These are phyloP conservation scores for Rhagoletis pomonella DNA, from an alignment of 1,140 invertebrate genomes.

Conservation along the genomic window DNA sequence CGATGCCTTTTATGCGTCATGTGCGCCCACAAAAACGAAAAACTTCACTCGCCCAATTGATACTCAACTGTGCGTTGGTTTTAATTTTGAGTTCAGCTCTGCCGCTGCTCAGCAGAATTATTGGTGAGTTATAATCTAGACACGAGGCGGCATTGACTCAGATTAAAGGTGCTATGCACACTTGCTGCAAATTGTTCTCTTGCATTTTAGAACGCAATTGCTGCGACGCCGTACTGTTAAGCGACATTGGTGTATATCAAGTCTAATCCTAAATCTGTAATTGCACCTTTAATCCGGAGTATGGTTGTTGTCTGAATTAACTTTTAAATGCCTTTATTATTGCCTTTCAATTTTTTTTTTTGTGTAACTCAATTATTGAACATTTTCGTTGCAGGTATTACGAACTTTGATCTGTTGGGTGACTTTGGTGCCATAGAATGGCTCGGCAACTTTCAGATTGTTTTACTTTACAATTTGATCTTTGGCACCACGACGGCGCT, in stretches of 20 bases:
- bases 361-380: conserved; percentile 8
- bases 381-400: conserved; percentile 85
- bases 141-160: too few species aligned
- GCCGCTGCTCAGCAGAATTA: conserved; percentile 93
- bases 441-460: conserved; percentile 96
- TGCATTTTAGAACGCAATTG: too few species aligned
- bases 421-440: conserved; percentile 98
- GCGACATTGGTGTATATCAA: too few species aligned
- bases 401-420: conserved; percentile 97
- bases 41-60: conserved; percentile 93
- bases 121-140: conserved; percentile 82
- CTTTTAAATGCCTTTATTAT: too few species aligned
- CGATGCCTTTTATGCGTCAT: conserved; percentile 83
- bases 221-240: too few species aligned
- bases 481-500: conserved; percentile 91
- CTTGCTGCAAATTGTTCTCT: too few species aligned
- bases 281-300: too few species aligned
- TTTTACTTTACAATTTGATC: conserved; percentile 93
- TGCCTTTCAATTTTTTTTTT: too few species aligned
- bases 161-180: too few species aligned
- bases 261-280: too few species aligned
- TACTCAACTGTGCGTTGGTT: conserved; percentile 92
- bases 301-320: too few species aligned
- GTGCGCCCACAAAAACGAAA: conserved; percentile 84
- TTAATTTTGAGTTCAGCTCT: conserved; percentile 95